Conservation (phyloP, 2,888 invertebrate genomes). For the Leptothorax acervorum region DNA sequence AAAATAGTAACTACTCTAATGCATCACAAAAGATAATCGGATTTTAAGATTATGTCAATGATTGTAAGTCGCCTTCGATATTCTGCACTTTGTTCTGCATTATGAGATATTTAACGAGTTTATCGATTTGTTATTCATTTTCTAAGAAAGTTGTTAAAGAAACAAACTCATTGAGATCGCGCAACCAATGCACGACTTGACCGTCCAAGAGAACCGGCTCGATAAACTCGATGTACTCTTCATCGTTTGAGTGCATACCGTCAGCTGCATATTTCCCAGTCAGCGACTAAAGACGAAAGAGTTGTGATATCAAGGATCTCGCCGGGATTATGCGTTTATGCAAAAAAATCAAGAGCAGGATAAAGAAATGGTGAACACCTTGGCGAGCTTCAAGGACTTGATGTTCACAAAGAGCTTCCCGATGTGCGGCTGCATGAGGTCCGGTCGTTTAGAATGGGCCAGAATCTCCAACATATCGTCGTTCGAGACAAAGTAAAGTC, state of each 20-base stretch:
- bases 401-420: conserved; percentile 96
- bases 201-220: conserved; percentile 91
- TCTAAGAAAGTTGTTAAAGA: neutral
- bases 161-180: conserved; percentile 88
- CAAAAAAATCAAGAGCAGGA: too few relatives aligned
- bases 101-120: neutral
- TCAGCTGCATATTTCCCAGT: conserved; percentile 85
- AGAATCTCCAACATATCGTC: conserved; percentile 94
- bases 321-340: neutral
- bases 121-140: neutral
- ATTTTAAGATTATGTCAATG: conserved; percentile 9
- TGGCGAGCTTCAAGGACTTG: conserved; percentile 90
- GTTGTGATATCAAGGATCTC: neutral
- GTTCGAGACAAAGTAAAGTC: conserved; percentile 94
- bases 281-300: conserved; percentile 63
- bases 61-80: neutral
- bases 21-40: neutral
- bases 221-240: conserved; percentile 92
- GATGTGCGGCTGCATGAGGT: conserved; percentile 93
- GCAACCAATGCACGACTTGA: conserved; percentile 93
- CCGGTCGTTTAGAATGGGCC: conserved; percentile 94
- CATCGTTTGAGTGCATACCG: conserved; percentile 94
- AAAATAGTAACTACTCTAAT: conserved; percentile 8
- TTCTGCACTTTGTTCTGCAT: neutral
- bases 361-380: conserved; percentile 85